Evolutionary conservation across 2,113 vertebrate species (phyloP), one percentile per base, ranked within the genome.

Genomic region (Naja naja): DNA sequence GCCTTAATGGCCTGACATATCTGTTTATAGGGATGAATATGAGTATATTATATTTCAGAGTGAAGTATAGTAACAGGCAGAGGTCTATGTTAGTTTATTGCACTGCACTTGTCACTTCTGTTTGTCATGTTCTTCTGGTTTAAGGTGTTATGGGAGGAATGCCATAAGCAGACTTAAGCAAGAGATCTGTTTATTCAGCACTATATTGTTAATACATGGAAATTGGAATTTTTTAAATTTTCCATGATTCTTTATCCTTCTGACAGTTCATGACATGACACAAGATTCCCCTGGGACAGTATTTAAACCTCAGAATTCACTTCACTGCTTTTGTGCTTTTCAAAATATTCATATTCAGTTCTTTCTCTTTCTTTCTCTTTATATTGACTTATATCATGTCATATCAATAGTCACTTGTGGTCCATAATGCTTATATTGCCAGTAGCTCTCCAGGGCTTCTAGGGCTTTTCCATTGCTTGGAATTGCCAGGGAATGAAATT

Each of bases 1-100:
- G 10, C 95, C 89, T 92, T 96, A 96, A 96, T 95, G 95, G 93
- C 89, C 95, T 97, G 94, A 96, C 95, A 94, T 95, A 95, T 95
- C 90, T 90, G 20, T 96, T 96, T 96, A 96, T 96, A 96, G 92
- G 87, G 88, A 94, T 91, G 18, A 91, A 96, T 96, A 94, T 95
- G 55, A 93, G 90, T 93, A 89, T 92, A 94, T 94, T 95, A 23
- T 47, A 93, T 90, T 91, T n/a, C 30, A 60, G 6, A 93, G 87
- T 93, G 95, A 94, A 96, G 95, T 94, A 92, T 23, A 93, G 45
- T 91, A 93, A 55, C 55, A 94, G 43, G 9, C 12, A 94, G 91
- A 94, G 45, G 3, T 74, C 93, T 16, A 85, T 22, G 87, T 92
- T 81, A 56, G 34, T 81, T 53, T 1, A 93, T 45, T 45, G 45